Evolutionary conservation across 2,888 invertebrate species (phyloP), one percentile per base, ranked within the genome.

Genomic region (Tetragonisca angustula): DNA sequence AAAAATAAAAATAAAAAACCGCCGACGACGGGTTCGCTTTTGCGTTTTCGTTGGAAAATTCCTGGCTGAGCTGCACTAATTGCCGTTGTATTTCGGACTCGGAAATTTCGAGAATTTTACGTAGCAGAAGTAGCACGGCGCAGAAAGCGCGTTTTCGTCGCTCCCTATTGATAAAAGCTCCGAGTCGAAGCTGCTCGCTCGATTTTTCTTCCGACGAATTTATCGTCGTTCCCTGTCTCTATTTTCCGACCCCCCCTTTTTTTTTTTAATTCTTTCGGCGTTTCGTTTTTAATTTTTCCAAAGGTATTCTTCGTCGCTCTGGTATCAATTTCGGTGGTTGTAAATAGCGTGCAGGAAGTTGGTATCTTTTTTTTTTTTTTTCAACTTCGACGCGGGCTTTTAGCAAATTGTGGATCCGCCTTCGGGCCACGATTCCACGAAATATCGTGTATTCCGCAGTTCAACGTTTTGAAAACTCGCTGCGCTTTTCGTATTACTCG

Each of bases 41-140:
- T 71, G 59, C 59, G 19, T 24, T 59, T 59, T 4, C 43, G 13
- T 59, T 19, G 13, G n/a, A 43, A 21, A 43, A 49, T 27, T 59
- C 49, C 61, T 59, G 24, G 49, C 59, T 59, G 21, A 36, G 43
- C 5, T 21, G 27, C 43, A 56, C 43, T 82, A 79, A 82, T 79
- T 79, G 69, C 81, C 19, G 79, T 11, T 24, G 79, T 79, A 79
- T 82, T 81, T 79, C 59, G 52, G 59, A 56, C 2, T n/a, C 13
- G 4, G 15, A 56, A 56, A 56, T n/a, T 56, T 56, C n/a, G 15
- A 24, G 36, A 70, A 64, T 50, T 61, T 21, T 32, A n/a, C 2
- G 49, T 6, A 36, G 36, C 36, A 36, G 50, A 32, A 24, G 17
- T 52, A 24, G 59, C 19, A 54, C 17, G 21, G 0, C n/a, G 21